phyloP scores from a whole-genome alignment of 2,113 vertebrate species.

The Catharus fuscescens region DNA sequence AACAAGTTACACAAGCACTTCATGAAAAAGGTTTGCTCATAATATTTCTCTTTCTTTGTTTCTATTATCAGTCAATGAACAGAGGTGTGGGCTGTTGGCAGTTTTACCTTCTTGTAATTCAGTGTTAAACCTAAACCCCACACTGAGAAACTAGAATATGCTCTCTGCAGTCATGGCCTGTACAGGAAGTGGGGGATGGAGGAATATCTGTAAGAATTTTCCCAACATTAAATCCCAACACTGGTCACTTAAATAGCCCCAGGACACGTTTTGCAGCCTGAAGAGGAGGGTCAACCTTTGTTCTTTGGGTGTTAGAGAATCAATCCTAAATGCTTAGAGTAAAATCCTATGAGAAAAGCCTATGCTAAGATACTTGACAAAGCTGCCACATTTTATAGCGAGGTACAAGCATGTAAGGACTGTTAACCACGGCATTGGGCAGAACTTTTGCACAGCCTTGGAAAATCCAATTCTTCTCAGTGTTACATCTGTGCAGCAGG shows the following conservation, averaged over 20 bases:
- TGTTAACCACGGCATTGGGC: not conserved
- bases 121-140: not conserved
- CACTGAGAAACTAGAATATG: not conserved
- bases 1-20: not conserved
- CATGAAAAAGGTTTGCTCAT: not conserved
- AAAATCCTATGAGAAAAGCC: not conserved
- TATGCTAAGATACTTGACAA: not conserved
- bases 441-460: not conserved
- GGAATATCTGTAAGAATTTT: not conserved
- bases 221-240: not conserved
- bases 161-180: not conserved
- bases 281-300: not conserved
- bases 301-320: not conserved
- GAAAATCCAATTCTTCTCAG: not conserved
- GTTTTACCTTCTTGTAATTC: not conserved
- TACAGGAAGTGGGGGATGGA: not conserved
- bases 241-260: not conserved
- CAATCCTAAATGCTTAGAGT: not conserved
- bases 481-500: not conserved
- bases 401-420: not conserved
- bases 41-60: not conserved
- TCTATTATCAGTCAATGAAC: not conserved
- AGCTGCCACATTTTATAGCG: not conserved
- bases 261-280: not conserved
- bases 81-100: not conserved